phyloP scores from a whole-genome alignment of 2,797 vertebrate species.

The Pelochelys cantorii region DNA sequence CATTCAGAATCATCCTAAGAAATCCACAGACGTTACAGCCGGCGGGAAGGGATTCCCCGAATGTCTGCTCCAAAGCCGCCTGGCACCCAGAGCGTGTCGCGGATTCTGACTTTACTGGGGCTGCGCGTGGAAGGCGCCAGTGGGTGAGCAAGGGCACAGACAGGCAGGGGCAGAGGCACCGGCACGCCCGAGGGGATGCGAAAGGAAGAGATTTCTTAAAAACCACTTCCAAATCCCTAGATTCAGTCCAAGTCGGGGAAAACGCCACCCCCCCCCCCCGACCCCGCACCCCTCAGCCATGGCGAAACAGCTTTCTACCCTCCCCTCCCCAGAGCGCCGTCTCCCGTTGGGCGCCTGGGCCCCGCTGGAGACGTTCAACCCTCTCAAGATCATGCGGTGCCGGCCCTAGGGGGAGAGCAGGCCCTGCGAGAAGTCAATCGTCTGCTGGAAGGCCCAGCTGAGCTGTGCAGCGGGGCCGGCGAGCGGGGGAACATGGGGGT shows the following conservation, averaged over 20 bases:
- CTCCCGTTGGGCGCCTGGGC: not conserved
- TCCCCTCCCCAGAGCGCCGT: not conserved
- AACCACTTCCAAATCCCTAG: not conserved
- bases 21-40: not conserved
- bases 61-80: not conserved
- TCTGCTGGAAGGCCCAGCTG: not conserved
- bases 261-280: not conserved
- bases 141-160: not conserved
- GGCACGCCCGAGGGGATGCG: not conserved
- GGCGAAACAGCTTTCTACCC: no score
- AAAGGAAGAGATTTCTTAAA: not conserved
- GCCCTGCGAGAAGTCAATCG: not conserved
- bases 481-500: not conserved
- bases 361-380: not conserved
- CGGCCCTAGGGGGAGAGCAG: not conserved
- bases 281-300: not conserved
- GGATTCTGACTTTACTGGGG: not conserved
- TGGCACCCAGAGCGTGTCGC: not conserved
- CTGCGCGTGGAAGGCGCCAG: not conserved
- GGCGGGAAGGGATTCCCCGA: not conserved
- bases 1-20: conserved; percentile 28
- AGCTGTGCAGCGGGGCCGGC: not conserved
- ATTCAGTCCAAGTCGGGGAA: not conserved
- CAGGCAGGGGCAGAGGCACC: not conserved
- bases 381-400: not conserved